phyloP scores from a whole-genome alignment of 2,888 invertebrate genomes.

The Eristalis intricaria region DNA sequence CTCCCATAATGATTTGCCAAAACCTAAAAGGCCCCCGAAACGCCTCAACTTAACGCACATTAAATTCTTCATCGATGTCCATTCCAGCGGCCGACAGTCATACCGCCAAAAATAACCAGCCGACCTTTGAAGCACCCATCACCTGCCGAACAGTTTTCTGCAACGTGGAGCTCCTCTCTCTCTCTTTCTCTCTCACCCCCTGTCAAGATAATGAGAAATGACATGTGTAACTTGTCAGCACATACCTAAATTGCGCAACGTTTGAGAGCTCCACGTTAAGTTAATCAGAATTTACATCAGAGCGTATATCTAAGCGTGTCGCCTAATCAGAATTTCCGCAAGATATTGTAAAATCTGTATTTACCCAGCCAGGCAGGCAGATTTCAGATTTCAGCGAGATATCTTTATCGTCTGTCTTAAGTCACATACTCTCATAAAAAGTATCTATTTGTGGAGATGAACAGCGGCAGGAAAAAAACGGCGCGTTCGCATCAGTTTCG shows the following conservation, averaged over 20 bases:
- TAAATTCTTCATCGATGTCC: too few relatives aligned
- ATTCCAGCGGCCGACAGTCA: not conserved
- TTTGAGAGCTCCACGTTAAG: not conserved
- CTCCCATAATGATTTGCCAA: too few relatives aligned
- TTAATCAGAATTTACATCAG: not conserved
- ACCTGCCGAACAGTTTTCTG: not conserved
- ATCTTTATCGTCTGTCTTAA: slow-evolving; percentile 6
- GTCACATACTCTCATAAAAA: not conserved
- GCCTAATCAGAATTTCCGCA: slow-evolving; percentile 41
- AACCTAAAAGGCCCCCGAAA: too few relatives aligned
- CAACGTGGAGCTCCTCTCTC: not conserved
- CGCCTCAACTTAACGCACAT: too few relatives aligned
- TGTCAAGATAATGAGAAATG: not conserved
- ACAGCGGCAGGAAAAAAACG: not conserved
- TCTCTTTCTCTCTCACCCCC: too few relatives aligned
- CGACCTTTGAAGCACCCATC: not conserved
- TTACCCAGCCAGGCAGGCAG: slow-evolving; percentile 21
- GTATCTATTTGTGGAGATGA: slow-evolving; percentile 30
- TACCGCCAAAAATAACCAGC: not conserved
- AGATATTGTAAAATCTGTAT: slow-evolving; percentile 35
- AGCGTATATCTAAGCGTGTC: not conserved
- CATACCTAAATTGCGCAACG: not conserved
- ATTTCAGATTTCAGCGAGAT: not conserved
- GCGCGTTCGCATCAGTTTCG: not conserved
- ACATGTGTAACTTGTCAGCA: not conserved